Base-by-base conservation (phyloP, 2,888 invertebrate species). In the Chalcis sispes region DNA sequence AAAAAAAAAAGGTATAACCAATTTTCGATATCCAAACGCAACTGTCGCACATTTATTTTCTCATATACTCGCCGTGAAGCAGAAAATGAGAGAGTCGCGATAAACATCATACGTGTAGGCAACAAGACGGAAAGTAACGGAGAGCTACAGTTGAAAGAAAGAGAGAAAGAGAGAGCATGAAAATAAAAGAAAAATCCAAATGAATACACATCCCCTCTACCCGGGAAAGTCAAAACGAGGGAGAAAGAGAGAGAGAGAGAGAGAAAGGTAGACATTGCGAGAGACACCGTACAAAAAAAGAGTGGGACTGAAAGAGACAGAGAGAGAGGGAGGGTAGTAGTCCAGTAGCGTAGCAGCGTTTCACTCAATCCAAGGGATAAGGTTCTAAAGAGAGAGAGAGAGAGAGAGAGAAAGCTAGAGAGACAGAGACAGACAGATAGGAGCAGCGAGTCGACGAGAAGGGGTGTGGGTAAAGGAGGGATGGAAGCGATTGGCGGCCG, bases 401-500 rank as follows among this genome's bases (percentile, higher is more conserved):
- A n/a, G n/a, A n/a, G n/a, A n/a, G 40, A 48, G 20, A 13, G 40
- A 59, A 50, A 27, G 64, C 50, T 40, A 59, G 56, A 54, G 67
- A 65, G 67, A 36, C 36, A 18, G n/a, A 40, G 56, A 29, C 27
- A 25, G 48, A 56, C n/a, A 54, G 54, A 29, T 46, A 46, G 42
- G n/a, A 48, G 20, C 13, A 10, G 52, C 20, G 40, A 48, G 7
- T 1, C n/a, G n/a, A n/a, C n/a, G 15, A 23, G 70, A 10, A n/a
- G 29, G 56, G 32, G 36, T 8, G 40, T 23, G 20, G 27, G 15
- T 13, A n/a, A 52, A 15, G 42, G 54, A n/a, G 66, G 56, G 56
- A 18, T 42, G 46, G 8, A 46, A 69, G 56, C 58, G 58, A 69
- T 69, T 58, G 67, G 67, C 32, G 58, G 67, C 58, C 54, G 67